phyloP scores from a whole-genome alignment of 2,888 invertebrate species.

The Lithodes maja region DNA sequence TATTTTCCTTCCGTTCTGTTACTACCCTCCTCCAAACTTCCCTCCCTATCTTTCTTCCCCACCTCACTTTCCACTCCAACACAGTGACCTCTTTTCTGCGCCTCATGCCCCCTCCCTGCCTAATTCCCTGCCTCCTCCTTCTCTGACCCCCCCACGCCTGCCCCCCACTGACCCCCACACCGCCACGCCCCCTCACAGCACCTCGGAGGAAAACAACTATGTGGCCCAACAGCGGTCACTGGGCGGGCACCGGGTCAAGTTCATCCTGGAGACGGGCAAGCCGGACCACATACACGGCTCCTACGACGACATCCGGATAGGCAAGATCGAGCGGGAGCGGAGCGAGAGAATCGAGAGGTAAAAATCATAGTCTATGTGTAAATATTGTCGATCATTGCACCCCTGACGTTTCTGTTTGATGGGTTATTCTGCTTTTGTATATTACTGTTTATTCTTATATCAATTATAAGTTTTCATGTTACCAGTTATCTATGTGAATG shows the following conservation, averaged over 20 bases:
- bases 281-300: conserved; percentile 66
- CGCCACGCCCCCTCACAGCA: conserved; percentile 37
- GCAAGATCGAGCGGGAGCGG: conserved; percentile 63
- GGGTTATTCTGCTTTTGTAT: neutral
- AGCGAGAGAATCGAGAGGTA: conserved; percentile 60
- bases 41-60: neutral
- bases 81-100: no score
- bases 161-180: conserved; percentile 24
- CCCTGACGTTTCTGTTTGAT: conserved; percentile 11
- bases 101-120: neutral
- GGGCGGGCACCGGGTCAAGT: conserved; percentile 68
- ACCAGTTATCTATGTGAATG: no score
- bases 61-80: no score
- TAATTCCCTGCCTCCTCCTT: neutral
- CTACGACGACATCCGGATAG: conserved; percentile 69
- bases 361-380: neutral
- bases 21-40: neutral
- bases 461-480: no score
- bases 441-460: neutral
- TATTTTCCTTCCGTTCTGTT: no score
- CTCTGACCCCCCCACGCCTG: neutral
- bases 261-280: conserved; percentile 69
- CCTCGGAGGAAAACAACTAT: conserved; percentile 51
- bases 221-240: conserved; percentile 52
- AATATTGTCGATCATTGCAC: neutral